Base-by-base conservation (phyloP, 1,140 invertebrate genomes). In the Musca domestica region DNA sequence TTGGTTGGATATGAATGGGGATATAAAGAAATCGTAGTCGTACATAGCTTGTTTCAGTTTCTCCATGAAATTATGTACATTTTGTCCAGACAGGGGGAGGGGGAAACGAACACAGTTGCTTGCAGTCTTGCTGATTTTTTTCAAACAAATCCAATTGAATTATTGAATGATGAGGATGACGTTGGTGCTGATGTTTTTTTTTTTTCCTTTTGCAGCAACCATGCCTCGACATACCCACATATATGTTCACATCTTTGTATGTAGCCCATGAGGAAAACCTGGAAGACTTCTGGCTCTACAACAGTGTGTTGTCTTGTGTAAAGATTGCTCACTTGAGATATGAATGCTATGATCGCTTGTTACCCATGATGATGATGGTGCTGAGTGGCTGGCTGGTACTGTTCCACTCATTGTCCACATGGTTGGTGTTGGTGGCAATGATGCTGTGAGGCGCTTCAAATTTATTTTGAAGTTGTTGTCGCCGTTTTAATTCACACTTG, bases 401-500 rank as follows among this genome's bases (percentile, higher is more conserved):
- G 34, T 41, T 41, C 6, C 34, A 41, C 34, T 41, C 34, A 41
- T 12, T 41, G 34, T 41, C 34, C 34, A 12, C 34, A 41, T 41
- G 34, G 27, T 30, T 30, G 27, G 34, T 41, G 34, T 41, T 41
- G 34, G 34, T 41, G 34, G 34, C 34, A 41, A 12, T 41, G 4
- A 41, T 41, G 34, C 34, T 41, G 34, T 41, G 34, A 61, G 56
- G 56, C 56, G 56, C 56, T 61, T 61, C 56, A 61, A n/a, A 61
- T 61, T 61, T 61, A 61, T 34, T 61, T 61, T 19, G 34, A 41
- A 41, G 34, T 41, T 41, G 20, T 61, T 61, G 30, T 61, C 17
- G 30, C 41, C 17, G 30, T 61, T 61, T 61, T 61, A 61, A 61
- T 61, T 61, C 56, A 61, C 56, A 61, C 30, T 61, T 61, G 27